phyloP scores from a whole-genome alignment of 2,797 vertebrate genomes.

The Vespertilio murinus region DNA sequence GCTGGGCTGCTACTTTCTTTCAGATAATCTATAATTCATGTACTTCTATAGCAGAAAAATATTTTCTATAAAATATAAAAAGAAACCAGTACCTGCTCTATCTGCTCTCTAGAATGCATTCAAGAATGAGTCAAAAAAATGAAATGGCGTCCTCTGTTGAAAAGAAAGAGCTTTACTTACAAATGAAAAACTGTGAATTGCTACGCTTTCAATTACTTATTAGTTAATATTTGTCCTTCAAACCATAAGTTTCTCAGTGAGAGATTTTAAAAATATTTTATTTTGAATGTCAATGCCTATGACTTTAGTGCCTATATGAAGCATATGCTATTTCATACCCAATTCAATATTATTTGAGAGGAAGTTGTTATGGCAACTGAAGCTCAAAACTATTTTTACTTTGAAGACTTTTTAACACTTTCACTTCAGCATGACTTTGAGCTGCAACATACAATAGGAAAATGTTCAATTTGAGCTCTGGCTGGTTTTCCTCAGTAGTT shows the following conservation, averaged over 20 bases:
- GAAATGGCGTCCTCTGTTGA: background rate
- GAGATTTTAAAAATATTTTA: background rate
- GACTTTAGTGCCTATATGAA: constrained; percentile 5
- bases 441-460: background rate
- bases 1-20: background rate
- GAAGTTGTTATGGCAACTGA: constrained; percentile 77
- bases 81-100: background rate
- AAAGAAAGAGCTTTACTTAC: background rate
- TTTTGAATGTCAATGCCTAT: background rate
- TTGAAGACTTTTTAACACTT: constrained; percentile 21
- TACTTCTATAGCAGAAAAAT: background rate
- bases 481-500: too few relatives aligned
- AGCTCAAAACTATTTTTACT: constrained; percentile 42
- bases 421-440: background rate
- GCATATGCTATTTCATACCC: constrained; percentile 19
- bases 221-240: background rate
- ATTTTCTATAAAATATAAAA: background rate
- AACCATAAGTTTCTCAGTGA: background rate
- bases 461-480: background rate
- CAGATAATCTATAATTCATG: background rate
- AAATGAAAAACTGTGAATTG: background rate
- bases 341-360: constrained; percentile 68
- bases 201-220: background rate
- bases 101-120: background rate
- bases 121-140: background rate